Conservation (phyloP, 2,113 vertebrate species). For the Epinephelus cyanopodus region DNA sequence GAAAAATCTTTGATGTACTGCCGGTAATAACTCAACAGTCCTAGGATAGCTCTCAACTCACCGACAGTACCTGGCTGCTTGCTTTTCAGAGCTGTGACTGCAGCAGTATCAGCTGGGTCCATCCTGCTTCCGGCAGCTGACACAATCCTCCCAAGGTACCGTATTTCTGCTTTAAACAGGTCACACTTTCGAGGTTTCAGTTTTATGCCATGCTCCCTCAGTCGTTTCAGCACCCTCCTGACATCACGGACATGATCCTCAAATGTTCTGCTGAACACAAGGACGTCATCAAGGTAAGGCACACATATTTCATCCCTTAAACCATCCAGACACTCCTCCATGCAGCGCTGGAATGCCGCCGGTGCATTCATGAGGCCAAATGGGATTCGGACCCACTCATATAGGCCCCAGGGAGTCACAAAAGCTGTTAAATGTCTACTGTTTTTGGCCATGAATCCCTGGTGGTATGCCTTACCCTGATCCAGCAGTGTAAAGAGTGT, state of each 20-base stretch:
- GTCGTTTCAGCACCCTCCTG: not conserved
- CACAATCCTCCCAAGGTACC: not conserved
- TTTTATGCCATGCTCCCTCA: too few species aligned
- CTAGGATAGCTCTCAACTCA: not conserved
- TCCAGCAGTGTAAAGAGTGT: too few species aligned
- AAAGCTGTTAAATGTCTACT: not conserved
- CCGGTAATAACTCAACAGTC: too few species aligned
- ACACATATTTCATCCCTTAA: constrained; percentile 12
- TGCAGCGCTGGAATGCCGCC: not conserved
- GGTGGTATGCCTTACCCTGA: too few species aligned
- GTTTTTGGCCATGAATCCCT: not conserved
- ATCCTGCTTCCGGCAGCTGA: not conserved
- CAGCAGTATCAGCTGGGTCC: too few species aligned
- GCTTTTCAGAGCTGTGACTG: not conserved
- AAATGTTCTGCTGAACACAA: constrained; percentile 20
- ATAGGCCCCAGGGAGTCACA: constrained; percentile 8
- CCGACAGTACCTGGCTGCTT: not conserved
- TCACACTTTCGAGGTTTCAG: too few species aligned
- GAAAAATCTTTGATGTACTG: too few species aligned
- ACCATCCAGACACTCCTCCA: not conserved
- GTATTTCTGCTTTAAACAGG: too few species aligned
- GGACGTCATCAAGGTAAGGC: constrained; percentile 2
- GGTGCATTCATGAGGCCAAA: not conserved
- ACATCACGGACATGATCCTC: constrained; percentile 3
- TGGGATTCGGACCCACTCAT: not conserved